phyloP scores from a whole-genome alignment of 2,113 vertebrate genomes.

The Plectropomus leopardus region DNA sequence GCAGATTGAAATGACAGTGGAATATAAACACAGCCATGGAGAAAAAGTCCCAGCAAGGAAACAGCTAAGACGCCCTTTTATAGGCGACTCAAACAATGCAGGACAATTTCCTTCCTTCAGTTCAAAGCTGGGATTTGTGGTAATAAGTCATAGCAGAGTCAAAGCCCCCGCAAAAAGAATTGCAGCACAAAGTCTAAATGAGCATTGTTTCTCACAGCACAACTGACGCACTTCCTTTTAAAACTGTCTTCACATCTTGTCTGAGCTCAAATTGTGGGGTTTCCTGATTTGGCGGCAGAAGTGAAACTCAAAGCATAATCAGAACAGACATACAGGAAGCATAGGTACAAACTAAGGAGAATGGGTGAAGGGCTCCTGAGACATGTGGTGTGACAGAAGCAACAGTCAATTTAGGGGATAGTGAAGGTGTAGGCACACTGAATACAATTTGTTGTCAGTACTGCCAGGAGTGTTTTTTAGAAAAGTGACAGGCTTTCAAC shows the following conservation, averaged over 20 bases:
- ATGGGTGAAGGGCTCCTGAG: constrained; percentile 23
- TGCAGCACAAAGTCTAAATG: constrained; percentile 45
- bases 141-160: constrained; percentile 9
- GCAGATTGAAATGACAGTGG: constrained; percentile 29
- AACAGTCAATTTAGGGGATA: constrained; percentile 28
- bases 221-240: constrained; percentile 72
- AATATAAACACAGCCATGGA: constrained; percentile 17
- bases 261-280: constrained; percentile 63
- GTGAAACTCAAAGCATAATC: constrained; percentile 63
- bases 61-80: background rate
- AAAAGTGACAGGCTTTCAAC: constrained; percentile 16
- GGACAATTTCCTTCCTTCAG: constrained; percentile 23
- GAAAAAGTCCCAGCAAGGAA: constrained; percentile 14
- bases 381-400: constrained; percentile 27
- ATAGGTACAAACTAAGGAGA: constrained; percentile 44
- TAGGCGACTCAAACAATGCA: constrained; percentile 23
- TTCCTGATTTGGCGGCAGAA: constrained; percentile 76
- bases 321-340: constrained; percentile 63
- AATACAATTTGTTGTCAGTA: constrained; percentile 42
- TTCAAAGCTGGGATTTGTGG: constrained; percentile 27
- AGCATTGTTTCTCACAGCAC: constrained; percentile 50
- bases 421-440: constrained; percentile 3
- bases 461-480: constrained; percentile 32
- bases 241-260: constrained; percentile 15
- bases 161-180: constrained; percentile 19